A percentile compares a stretch with the other conserved stretches of the same genome.
These are phyloP conservation scores for Meloidogyne floridensis DNA, from an alignment of 1,140 invertebrate genomes.

Conservation along the genomic window DNA sequence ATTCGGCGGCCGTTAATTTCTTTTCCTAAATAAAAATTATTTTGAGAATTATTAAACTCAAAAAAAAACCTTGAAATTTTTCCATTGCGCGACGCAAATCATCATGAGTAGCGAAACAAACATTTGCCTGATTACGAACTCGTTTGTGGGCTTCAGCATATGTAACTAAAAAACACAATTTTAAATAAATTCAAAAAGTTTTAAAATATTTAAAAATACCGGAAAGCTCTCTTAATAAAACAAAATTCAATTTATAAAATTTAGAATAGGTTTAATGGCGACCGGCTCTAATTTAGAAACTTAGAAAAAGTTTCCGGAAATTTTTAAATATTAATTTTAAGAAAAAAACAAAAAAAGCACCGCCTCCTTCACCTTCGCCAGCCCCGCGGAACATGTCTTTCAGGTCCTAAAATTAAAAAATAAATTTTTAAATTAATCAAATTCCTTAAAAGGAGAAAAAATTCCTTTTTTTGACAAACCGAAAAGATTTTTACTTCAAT, in stretches of 20 bases:
- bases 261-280: background rate
- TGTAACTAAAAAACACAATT: slow-evolving; percentile 73
- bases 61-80: slow-evolving; percentile 22
- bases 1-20: slow-evolving; percentile 92
- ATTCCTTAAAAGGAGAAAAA: background rate
- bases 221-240: background rate
- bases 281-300: background rate
- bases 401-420: slow-evolving; percentile 77
- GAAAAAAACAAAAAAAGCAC: background rate
- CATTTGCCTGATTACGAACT: slow-evolving; percentile 94
- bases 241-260: background rate
- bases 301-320: background rate
- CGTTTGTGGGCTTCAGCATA: slow-evolving; percentile 99
- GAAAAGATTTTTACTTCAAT: background rate
- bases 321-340: background rate
- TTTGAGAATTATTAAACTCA: background rate
- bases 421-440: background rate
- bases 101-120: slow-evolving; percentile 85
- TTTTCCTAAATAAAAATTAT: slow-evolving; percentile 92
- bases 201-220: background rate
- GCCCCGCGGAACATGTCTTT: slow-evolving; percentile 99
- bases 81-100: slow-evolving; percentile 81
- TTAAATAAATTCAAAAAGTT: background rate
- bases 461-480: background rate
- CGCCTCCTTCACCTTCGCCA: slow-evolving; percentile 74